Percentiles rank a stretch among this genome's conserved stretches.
Conservation (phyloP, 2,888 invertebrate genomes). For the Frankliniella intonsa region DNA sequence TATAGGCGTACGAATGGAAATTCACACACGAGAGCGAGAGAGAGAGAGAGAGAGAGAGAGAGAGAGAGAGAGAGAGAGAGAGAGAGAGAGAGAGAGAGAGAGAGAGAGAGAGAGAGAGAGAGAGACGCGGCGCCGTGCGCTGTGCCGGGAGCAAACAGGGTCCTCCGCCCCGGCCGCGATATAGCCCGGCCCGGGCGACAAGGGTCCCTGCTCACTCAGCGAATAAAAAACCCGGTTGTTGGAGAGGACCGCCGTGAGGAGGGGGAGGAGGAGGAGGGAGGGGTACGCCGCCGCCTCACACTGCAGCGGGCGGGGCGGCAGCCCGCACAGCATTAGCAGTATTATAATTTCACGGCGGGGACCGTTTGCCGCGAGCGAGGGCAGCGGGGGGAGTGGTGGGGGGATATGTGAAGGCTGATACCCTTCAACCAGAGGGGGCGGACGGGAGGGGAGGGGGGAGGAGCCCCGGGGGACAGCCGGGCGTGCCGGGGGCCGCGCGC, state of each 20-base stretch:
- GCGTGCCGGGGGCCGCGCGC: neutral
- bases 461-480: neutral
- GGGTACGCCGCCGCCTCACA: neutral
- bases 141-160: neutral
- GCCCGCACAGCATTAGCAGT: neutral
- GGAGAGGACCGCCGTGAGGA: neutral
- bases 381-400: neutral
- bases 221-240: neutral
- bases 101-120: neutral
- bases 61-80: neutral
- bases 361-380: neutral
- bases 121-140: neutral
- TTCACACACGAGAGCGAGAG: too few relatives aligned
- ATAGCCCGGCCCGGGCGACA: neutral
- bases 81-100: neutral
- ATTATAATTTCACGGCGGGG: constrained; percentile 17
- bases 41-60: neutral
- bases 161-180: neutral
- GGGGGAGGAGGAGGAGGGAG: neutral
- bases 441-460: neutral
- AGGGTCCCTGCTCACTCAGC: neutral
- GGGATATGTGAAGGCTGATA: too few relatives aligned
- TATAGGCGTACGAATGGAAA: too few relatives aligned
- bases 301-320: neutral
- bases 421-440: neutral